A percentile compares a stretch with the other conserved stretches of the same genome.
Evolutionary conservation across 2,113 vertebrate species (phyloP).

Genomic region (Theristicus caerulescens): DNA sequence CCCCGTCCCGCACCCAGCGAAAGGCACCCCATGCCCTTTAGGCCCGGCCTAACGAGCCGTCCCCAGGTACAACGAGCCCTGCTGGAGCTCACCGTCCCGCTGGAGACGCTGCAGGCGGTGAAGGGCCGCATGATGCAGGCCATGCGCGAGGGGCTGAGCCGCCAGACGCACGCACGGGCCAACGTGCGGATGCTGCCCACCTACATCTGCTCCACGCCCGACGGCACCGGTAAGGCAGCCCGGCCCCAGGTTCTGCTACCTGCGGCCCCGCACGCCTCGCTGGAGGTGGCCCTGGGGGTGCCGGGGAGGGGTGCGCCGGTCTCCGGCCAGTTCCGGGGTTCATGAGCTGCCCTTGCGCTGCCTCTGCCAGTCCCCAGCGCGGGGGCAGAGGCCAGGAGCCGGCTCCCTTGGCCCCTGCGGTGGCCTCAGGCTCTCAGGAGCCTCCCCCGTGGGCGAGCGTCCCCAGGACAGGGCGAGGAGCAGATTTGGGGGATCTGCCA

Average conservation of each 20-base stretch:
- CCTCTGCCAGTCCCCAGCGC: background rate
- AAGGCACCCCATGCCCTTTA: background rate
- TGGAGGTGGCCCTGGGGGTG: background rate
- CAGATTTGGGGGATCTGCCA: background rate
- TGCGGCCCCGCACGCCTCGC: accelerated
- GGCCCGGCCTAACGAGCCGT: background rate
- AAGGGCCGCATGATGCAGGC: constrained; percentile 70
- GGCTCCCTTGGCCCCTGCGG: background rate
- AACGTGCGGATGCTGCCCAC: constrained; percentile 84
- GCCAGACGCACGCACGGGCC: constrained; percentile 40
- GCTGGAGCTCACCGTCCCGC: constrained; percentile 64
- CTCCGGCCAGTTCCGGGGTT: background rate
- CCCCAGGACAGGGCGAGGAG: background rate
- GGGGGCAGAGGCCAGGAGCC: background rate
- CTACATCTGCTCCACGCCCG: constrained; percentile 80
- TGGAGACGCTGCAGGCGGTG: constrained; percentile 67
- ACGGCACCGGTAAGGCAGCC: constrained; percentile 80
- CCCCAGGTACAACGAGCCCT: constrained; percentile 74
- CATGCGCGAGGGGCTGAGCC: constrained; percentile 73
- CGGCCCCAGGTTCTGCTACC: background rate
- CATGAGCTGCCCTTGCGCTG: background rate
- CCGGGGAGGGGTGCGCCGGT: background rate
- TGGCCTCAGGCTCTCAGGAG: background rate
- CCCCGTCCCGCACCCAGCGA: accelerated
- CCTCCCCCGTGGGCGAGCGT: accelerated